Conservation (phyloP, 1,140 invertebrate genomes). For the Saccostrea echinata region DNA sequence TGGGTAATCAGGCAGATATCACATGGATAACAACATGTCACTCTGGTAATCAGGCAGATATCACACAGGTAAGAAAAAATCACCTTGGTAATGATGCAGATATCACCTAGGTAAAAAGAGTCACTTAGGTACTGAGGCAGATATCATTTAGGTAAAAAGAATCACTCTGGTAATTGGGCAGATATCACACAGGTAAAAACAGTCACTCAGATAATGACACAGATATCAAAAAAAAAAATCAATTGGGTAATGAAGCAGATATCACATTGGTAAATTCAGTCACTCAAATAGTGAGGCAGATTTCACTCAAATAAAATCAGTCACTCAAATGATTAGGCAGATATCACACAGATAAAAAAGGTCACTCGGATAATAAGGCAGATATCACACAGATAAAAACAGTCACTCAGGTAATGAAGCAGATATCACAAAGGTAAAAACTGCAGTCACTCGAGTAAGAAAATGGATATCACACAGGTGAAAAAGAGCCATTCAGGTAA, state of each 20-base stretch:
- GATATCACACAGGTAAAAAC: not conserved
- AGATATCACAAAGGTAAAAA: too few species aligned
- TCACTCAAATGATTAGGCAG: not conserved
- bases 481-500: not conserved
- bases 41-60: not conserved
- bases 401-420: too few species aligned
- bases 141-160: not conserved
- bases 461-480: not conserved
- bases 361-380: too few species aligned
- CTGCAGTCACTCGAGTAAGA: not conserved
- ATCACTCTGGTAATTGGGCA: not conserved
- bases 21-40: not conserved
- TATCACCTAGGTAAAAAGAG: not conserved
- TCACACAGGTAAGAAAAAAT: not conserved
- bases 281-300: not conserved
- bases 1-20: too few species aligned
- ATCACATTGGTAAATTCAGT: not conserved
- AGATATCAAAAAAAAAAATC: too few species aligned
- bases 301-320: not conserved
- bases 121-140: not conserved
- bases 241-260: too few species aligned
- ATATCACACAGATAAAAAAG: not conserved
- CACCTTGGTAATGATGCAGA: not conserved
- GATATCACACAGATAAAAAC: too few species aligned
- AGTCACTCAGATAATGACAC: too few species aligned